Conservation (phyloP, 2,888 invertebrate genomes). For the Oligia strigilis region DNA sequence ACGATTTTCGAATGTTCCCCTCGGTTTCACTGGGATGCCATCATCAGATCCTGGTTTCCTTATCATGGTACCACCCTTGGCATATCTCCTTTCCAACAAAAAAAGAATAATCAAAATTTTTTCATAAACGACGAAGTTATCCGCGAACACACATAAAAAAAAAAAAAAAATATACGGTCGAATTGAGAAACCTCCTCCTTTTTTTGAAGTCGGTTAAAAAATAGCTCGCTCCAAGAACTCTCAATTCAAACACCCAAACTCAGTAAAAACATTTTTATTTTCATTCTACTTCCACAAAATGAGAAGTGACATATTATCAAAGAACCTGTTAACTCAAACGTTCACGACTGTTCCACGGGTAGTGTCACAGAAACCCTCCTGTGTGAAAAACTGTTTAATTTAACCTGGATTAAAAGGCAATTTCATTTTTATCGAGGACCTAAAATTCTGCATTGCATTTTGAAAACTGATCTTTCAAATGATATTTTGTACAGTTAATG, state of each 20-base stretch:
- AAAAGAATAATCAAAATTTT: too few relatives aligned
- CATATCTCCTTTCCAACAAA: too few relatives aligned
- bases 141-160: too few relatives aligned
- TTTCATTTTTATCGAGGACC: conserved; percentile 33
- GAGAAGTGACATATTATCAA: conserved; percentile 57
- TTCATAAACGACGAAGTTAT: too few relatives aligned
- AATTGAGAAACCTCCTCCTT: too few relatives aligned
- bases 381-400: conserved; percentile 43
- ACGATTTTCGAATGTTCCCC: too few relatives aligned
- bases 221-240: background rate
- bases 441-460: background rate
- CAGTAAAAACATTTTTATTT: conserved; percentile 48
- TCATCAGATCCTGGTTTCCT: too few relatives aligned
- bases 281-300: conserved; percentile 47
- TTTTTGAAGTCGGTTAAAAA: too few relatives aligned
- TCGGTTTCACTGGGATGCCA: too few relatives aligned
- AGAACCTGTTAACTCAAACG: conserved; percentile 38
- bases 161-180: too few relatives aligned
- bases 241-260: background rate
- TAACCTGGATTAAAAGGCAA: conserved; percentile 42
- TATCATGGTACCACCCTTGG: too few relatives aligned
- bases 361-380: conserved; percentile 25
- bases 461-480: background rate
- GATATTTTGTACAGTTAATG: background rate
- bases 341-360: conserved; percentile 27